Conservation (phyloP, 2,888 invertebrate genomes). For the Drosophila affinis region DNA sequence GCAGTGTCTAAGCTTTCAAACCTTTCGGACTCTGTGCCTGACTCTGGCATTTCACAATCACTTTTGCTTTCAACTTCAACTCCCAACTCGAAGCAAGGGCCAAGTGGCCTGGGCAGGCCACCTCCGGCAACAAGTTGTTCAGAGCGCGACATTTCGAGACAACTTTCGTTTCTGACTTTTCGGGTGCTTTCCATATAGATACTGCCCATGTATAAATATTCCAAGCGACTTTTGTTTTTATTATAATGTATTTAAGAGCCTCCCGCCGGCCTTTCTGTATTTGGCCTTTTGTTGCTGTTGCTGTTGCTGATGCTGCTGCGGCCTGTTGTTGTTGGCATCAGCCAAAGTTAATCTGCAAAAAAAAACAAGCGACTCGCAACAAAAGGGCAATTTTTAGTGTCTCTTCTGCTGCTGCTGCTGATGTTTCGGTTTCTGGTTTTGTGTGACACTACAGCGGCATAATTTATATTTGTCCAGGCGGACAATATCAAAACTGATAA, state of each 20-base stretch:
- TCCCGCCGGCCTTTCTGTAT: constrained; percentile 43
- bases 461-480: constrained; percentile 59
- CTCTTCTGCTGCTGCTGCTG: background rate
- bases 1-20: constrained; percentile 66
- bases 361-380: constrained; percentile 33
- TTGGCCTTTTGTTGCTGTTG: constrained; percentile 46
- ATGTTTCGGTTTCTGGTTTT: background rate
- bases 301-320: constrained; percentile 28
- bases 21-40: constrained; percentile 50
- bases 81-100: constrained; percentile 44
- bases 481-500: constrained; percentile 61
- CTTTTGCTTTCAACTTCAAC: constrained; percentile 71
- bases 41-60: constrained; percentile 64
- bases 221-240: constrained; percentile 34
- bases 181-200: constrained; percentile 63
- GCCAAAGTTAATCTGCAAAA: constrained; percentile 55
- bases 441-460: constrained; percentile 67
- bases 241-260: constrained; percentile 39
- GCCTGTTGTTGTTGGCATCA: constrained; percentile 48
- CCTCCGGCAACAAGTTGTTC: constrained; percentile 43
- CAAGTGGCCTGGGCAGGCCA: constrained; percentile 20
- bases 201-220: constrained; percentile 32
- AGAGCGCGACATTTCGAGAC: constrained; percentile 69
- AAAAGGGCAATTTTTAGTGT: constrained; percentile 59
- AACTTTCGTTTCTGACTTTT: constrained; percentile 72